Evolutionary conservation across 2,113 vertebrate genomes (phyloP).

Genomic region (Heloderma charlesbogerti): DNA sequence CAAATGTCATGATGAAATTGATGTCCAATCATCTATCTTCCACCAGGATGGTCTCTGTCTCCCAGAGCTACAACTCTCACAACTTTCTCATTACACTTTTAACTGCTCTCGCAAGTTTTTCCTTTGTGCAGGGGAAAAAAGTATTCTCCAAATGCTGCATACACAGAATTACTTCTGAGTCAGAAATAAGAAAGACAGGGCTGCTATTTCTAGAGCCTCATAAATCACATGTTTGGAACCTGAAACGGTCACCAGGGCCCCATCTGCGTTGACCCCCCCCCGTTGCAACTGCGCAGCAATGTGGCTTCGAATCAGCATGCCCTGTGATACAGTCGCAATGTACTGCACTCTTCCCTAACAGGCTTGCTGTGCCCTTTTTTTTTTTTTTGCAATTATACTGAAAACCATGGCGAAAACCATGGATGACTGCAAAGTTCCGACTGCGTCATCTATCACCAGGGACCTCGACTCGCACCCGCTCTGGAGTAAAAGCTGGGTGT

Average conservation of each 20-base stretch:
- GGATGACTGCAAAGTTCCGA: too few species aligned
- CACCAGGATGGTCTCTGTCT: neutral
- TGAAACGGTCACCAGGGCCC: neutral
- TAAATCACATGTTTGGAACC: neutral
- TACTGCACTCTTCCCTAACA: too few species aligned
- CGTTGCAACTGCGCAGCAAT: too few species aligned
- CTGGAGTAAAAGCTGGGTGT: too few species aligned
- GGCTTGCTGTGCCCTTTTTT: too few species aligned
- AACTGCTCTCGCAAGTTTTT: neutral
- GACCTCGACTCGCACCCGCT: too few species aligned
- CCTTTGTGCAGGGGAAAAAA: neutral
- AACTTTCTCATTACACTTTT: neutral
- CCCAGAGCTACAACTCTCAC: neutral
- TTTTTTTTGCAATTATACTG: too few species aligned
- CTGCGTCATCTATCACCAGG: too few species aligned
- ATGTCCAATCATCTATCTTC: neutral
- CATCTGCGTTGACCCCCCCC: too few species aligned
- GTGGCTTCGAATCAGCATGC: too few species aligned
- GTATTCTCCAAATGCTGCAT: neutral
- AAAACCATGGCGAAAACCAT: too few species aligned
- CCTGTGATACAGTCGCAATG: too few species aligned
- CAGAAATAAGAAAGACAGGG: neutral
- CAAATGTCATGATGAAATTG: neutral
- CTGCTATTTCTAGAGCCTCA: neutral
- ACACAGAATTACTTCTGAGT: neutral